Evolutionary conservation across 2,797 vertebrate species (phyloP), one percentile per base, ranked within the genome.

Genomic region (Poeciliopsis infans): DNA sequence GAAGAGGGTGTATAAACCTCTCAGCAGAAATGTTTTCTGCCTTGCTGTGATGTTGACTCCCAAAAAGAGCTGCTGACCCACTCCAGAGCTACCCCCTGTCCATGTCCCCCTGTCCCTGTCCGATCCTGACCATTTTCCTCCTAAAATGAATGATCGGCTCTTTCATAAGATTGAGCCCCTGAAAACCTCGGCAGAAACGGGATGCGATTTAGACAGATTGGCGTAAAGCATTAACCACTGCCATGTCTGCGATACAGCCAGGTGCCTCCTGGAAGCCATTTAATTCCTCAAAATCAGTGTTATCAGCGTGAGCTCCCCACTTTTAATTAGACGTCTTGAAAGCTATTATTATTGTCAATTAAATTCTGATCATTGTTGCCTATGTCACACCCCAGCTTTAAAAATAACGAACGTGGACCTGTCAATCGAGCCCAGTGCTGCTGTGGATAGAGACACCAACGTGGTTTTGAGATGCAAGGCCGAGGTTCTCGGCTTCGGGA

Each of bases 391-490:
- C 25, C 1, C 39, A 96, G 95, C 0, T 0, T 74, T 92, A 70
- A n/a, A 41, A 0, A 87, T 96, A 16, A 79, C 25, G 61, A 5
- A 7, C 0, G 74, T 94, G 73, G 10, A 1, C 20, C 84, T 96
- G 68, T 68, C n/a, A 43, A 74, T 95, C 2, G 76, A 91, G 31
- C 96, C 96, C 1, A 28, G 69, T 1, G 0, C 15, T 0, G 6
- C 76, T 0, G 94, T 96, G 75, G 1, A 1, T 0, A 86, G 93
- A 7, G 91, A 82, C 73, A 87, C 94, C 43, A 85, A 91, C 0
- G 94, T 96, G 85, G 92, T 76, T 0, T 43, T 96, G 33, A 77
- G 70, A 45, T 96, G 96, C 77, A 2, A 20, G 1, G 92, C 90
- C 1, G 0, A 1, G 0, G 76, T 95, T 70, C 88, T 79, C 85